Percentiles rank a stretch among this genome's conserved stretches.
These are phyloP conservation scores for Pectinophora gossypiella DNA, from an alignment of 1,140 invertebrate species.

Conservation along the genomic window DNA sequence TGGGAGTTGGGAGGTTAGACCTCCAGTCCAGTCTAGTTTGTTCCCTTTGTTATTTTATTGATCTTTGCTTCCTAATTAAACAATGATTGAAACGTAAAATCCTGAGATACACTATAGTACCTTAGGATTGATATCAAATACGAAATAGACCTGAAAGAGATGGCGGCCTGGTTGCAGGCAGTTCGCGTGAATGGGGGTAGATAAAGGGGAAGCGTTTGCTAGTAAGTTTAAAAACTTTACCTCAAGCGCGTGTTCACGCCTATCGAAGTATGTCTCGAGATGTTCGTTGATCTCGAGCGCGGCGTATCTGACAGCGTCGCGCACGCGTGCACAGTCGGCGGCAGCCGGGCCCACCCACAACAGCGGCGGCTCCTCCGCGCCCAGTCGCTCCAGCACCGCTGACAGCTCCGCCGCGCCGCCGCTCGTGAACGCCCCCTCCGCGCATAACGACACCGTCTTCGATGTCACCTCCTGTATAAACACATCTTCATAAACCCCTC, in stretches of 20 bases:
- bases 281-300: slow-evolving; percentile 97
- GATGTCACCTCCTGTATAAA: slow-evolving; percentile 54
- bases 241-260: slow-evolving; percentile 92
- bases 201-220: no score
- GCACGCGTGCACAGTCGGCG: slow-evolving; percentile 79
- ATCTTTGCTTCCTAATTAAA: no score
- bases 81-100: no score
- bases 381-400: slow-evolving; percentile 48
- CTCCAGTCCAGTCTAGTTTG: no score
- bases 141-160: no score
- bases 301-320: slow-evolving; percentile 89
- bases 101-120: no score
- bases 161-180: no score
- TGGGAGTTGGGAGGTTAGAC: no score
- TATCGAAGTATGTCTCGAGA: slow-evolving; percentile 94
- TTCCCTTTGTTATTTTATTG: no score
- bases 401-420: slow-evolving; percentile 40
- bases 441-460: slow-evolving; percentile 63
- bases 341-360: slow-evolving; percentile 83
- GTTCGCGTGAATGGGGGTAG: no score
- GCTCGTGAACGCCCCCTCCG: slow-evolving; percentile 17
- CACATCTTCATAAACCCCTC: neutral
- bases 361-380: slow-evolving; percentile 80
- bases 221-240: slow-evolving; percentile 70
- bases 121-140: no score